phyloP scores from a whole-genome alignment of 2,113 vertebrate genomes.

The Procapra przewalskii region DNA sequence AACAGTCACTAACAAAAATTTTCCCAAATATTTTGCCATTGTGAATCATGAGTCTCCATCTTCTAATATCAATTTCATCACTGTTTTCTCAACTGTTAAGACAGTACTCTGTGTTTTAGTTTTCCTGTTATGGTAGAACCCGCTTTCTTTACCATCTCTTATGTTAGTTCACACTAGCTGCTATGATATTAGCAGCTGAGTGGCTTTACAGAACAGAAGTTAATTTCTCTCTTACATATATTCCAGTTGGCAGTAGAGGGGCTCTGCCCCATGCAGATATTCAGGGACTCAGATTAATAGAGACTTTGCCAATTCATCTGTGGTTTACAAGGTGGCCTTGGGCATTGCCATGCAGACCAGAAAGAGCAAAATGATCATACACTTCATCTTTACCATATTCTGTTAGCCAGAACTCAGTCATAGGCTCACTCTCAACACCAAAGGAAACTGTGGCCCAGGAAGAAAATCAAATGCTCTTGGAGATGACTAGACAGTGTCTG shows the following conservation, averaged over 20 bases:
- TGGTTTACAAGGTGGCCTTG: not conserved
- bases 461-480: not conserved
- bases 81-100: not conserved
- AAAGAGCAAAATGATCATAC: not conserved
- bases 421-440: not conserved
- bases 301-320: not conserved
- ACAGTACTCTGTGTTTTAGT: not conserved
- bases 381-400: not conserved
- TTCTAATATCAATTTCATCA: not conserved
- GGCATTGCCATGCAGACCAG: not conserved
- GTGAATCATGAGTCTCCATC: not conserved
- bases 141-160: not conserved
- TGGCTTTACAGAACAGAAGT: not conserved
- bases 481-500: not conserved
- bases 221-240: not conserved
- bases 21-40: not conserved
- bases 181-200: not conserved
- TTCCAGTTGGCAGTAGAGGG: not conserved
- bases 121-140: not conserved
- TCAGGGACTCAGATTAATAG: not conserved
- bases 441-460: not conserved
- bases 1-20: not conserved
- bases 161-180: not conserved
- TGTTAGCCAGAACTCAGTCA: not conserved
- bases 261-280: not conserved